phyloP scores from a whole-genome alignment of 1,140 invertebrate genomes.

The Whitmania pigra region DNA sequence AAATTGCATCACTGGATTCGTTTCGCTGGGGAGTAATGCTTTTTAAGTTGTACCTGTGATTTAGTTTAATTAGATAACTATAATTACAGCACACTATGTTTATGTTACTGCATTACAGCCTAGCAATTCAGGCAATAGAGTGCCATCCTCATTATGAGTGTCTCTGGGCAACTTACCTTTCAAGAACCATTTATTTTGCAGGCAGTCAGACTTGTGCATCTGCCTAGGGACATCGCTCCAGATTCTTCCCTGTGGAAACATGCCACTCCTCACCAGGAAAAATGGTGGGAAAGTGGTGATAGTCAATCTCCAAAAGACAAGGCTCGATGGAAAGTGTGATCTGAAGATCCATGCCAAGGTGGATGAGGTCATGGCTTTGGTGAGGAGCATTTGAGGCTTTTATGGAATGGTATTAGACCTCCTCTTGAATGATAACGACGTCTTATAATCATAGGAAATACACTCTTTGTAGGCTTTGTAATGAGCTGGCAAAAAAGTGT shows the following conservation, averaged over 20 bases:
- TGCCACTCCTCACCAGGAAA: constrained; percentile 76
- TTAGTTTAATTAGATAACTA: not conserved
- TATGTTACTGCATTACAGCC: not conserved
- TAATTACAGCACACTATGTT: not conserved
- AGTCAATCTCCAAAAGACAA: constrained; percentile 90
- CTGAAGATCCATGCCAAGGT: constrained; percentile 77
- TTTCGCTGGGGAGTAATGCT: not conserved
- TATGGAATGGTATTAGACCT: too few relatives aligned
- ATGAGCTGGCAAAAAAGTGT: too few relatives aligned
- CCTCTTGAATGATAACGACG: too few relatives aligned
- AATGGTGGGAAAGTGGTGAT: constrained; percentile 78
- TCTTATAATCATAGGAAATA: too few relatives aligned
- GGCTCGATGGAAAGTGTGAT: constrained; percentile 85
- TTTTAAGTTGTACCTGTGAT: too few relatives aligned
- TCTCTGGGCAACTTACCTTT: too few relatives aligned
- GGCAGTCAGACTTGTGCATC: constrained; percentile 76
- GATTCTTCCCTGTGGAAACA: constrained; percentile 88
- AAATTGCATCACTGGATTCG: not conserved
- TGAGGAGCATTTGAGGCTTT: constrained; percentile 36
- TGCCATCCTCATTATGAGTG: not conserved
- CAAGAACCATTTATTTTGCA: constrained; percentile 39
- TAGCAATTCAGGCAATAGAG: too few relatives aligned
- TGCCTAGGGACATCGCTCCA: constrained; percentile 90
- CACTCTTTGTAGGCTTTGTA: too few relatives aligned
- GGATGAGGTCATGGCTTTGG: constrained; percentile 63